Percentiles rank a stretch among this genome's conserved stretches.
phyloP scores from a whole-genome alignment of 2,113 vertebrate genomes.

The Laterallus jamaicensis region DNA sequence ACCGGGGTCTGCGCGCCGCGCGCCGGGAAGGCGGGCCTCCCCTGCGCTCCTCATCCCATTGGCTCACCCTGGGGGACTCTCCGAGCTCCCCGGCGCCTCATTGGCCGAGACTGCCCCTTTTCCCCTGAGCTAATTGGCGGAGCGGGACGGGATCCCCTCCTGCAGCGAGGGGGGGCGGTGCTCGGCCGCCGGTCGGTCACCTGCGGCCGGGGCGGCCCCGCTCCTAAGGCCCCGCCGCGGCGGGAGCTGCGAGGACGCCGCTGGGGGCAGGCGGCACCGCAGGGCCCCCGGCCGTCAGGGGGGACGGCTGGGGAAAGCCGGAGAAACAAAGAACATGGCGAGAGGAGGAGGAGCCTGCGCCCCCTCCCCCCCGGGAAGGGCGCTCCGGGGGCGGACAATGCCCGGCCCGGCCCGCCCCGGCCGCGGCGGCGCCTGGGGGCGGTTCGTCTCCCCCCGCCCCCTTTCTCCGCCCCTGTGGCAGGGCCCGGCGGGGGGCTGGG shows the following conservation, averaged over 20 bases:
- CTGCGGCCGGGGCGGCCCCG: background rate
- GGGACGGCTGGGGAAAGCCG: background rate
- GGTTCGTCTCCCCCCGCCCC: background rate
- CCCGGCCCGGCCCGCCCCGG: background rate
- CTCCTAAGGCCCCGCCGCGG: background rate
- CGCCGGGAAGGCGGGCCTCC: background rate
- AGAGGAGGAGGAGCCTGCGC: slow-evolving; percentile 42
- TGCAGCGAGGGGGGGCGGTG: background rate
- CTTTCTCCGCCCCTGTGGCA: background rate
- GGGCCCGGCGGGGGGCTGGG: background rate
- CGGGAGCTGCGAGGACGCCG: background rate
- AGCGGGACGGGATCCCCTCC: background rate
- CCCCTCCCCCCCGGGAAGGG: background rate
- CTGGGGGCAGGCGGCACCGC: background rate
- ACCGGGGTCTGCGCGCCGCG: background rate
- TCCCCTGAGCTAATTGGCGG: slow-evolving; percentile 59
- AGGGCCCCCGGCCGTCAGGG: background rate
- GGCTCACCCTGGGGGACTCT: slow-evolving; percentile 11
- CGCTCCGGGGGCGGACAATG: slow-evolving; percentile 1
- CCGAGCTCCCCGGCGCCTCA: background rate
- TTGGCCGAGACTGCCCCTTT: slow-evolving; percentile 23
- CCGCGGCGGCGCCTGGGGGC: background rate
- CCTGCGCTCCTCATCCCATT: slow-evolving; percentile 10
- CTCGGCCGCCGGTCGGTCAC: background rate
- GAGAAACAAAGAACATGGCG: slow-evolving; percentile 68